A percentile compares a stretch with the other conserved stretches of the same genome.
Evolutionary conservation across 2,113 vertebrate genomes (phyloP).

Genomic region (Ophthalmolycus amberensis): DNA sequence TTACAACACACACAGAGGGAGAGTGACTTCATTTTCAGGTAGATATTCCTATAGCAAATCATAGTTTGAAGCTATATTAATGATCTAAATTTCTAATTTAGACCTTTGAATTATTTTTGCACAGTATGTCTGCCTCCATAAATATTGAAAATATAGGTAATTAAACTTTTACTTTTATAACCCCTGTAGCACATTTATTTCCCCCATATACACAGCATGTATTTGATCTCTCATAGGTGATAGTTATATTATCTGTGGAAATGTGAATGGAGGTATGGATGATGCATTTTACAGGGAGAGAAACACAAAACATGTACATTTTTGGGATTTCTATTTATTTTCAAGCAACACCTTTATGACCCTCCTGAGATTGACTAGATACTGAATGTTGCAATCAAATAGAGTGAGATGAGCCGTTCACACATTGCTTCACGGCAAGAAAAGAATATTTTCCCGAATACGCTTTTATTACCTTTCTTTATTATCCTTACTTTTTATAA

Average conservation of each 20-base stretch:
- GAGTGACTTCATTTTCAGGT: no score
- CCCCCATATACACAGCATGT: background rate
- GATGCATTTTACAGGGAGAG: background rate
- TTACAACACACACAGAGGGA: no score
- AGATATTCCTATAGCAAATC: no score
- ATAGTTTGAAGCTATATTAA: no score
- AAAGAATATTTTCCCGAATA: no score
- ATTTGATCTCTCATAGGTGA: background rate
- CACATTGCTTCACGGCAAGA: background rate
- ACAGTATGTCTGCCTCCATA: background rate
- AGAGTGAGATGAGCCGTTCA: background rate
- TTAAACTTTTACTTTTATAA: background rate
- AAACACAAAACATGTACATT: no score
- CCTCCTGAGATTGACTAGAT: background rate
- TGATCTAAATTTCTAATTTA: no score
- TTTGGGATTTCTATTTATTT: no score
- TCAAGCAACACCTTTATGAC: background rate
- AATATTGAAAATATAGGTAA: background rate
- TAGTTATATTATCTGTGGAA: background rate
- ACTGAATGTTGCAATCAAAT: constrained; percentile 1
- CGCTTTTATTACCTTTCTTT: background rate
- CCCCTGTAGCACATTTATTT: background rate
- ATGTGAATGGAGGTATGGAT: background rate
- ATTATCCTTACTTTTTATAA: background rate
- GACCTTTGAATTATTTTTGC: background rate